A percentile compares a stretch with the other conserved stretches of the same genome.
These are phyloP conservation scores for Epinephelus awoara DNA, from an alignment of 2,797 vertebrate genomes.

Conservation along the genomic window DNA sequence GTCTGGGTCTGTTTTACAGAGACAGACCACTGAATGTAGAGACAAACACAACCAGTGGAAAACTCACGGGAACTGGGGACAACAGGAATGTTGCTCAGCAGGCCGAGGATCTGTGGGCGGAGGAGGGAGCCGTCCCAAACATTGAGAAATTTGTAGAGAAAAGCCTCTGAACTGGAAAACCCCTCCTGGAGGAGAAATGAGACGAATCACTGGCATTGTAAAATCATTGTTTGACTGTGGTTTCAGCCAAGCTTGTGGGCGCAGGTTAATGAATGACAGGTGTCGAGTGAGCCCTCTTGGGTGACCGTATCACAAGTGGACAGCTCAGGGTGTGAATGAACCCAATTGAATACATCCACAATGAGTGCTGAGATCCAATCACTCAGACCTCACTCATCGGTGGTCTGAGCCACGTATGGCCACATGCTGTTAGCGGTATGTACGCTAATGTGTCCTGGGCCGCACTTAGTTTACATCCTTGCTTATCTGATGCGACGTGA, in stretches of 20 bases:
- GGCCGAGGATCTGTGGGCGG: constrained; percentile 88
- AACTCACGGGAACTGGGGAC: constrained; percentile 88
- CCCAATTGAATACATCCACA: no score
- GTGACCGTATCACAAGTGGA: no score
- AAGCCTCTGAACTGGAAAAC: constrained; percentile 91
- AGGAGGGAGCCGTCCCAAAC: constrained; percentile 92
- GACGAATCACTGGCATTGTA: constrained; percentile 11
- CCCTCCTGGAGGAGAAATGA: constrained; percentile 87
- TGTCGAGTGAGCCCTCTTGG: no score
- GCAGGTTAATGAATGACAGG: neutral
- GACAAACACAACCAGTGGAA: neutral
- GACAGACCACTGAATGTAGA: neutral
- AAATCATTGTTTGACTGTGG: constrained; percentile 6
- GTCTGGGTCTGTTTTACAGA: neutral
- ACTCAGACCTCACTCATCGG: no score
- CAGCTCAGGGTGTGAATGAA: no score
- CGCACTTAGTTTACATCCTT: no score
- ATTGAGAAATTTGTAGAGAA: constrained; percentile 92
- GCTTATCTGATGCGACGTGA: no score
- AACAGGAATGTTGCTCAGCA: constrained; percentile 92
- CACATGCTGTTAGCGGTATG: no score
- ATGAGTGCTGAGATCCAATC: no score
- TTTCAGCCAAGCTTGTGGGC: neutral
- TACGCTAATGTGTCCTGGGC: no score
- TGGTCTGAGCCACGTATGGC: no score